phyloP scores from a whole-genome alignment of 2,113 vertebrate genomes.

The Pipra filicauda region DNA sequence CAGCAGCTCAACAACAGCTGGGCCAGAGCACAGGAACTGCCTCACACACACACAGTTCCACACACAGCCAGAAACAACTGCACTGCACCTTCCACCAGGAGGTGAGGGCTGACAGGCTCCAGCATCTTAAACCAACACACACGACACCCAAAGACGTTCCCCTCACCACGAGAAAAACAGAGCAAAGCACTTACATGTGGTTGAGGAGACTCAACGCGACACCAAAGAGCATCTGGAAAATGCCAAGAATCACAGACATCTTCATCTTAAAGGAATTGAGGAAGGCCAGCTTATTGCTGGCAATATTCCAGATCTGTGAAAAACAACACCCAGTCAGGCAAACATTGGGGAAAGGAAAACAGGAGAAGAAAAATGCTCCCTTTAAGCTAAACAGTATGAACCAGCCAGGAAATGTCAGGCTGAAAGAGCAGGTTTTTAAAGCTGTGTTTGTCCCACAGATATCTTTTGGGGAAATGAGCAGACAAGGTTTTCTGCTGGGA shows the following conservation, averaged over 20 bases:
- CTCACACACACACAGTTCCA: background rate
- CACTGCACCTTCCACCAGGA: background rate
- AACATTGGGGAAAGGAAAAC: background rate
- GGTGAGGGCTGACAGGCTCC: background rate
- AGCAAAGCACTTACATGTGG: slow-evolving; percentile 80
- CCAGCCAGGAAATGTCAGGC: background rate
- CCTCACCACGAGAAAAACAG: background rate
- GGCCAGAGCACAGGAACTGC: background rate
- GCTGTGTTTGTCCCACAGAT: background rate
- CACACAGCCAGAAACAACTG: background rate
- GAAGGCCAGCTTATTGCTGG: slow-evolving; percentile 93
- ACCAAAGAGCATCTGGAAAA: slow-evolving; percentile 96
- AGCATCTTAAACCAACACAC: background rate
- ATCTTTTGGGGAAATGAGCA: background rate
- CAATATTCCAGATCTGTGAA: slow-evolving; percentile 93
- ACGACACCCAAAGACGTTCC: background rate
- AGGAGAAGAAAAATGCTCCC: background rate
- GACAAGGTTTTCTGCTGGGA: background rate
- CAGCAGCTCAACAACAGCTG: background rate
- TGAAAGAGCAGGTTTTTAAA: background rate
- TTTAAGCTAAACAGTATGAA: background rate
- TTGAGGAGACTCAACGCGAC: slow-evolving; percentile 92
- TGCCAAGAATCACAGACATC: slow-evolving; percentile 94
- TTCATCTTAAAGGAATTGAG: slow-evolving; percentile 99
- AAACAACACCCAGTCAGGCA: background rate